Evolutionary conservation across 2,113 vertebrate species (phyloP), one percentile per base, ranked within the genome.

Genomic region (Muntiacus muntjak): DNA sequence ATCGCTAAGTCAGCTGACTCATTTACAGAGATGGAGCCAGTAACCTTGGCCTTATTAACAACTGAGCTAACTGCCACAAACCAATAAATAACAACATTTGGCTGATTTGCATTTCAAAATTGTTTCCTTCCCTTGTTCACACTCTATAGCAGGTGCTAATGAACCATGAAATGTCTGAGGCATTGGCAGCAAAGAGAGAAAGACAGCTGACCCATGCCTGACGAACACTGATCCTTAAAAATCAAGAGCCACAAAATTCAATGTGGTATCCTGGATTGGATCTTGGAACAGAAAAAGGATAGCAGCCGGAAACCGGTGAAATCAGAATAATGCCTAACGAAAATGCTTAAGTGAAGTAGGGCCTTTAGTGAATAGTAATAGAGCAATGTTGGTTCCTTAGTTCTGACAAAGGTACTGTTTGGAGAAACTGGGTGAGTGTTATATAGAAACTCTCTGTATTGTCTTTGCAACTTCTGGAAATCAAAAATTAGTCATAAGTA

Each of bases 21-120:
- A 78, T 85, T 94, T 87, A 90, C 47, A 57, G 81, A 92, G 87
- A 57, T 82, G 89, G 95, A 95, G 64, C 76, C 86, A 95, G 60
- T 98, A 96, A 97, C 96, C 94, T 96, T 97, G 97, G 95, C 82
- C 97, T 97, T 96, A 91, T 96, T 97, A 97, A 89, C 78, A 71
- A 94, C 89, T 23, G 54, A 98, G 94, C 60, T 88, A 86, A 94
- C 91, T 83, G 30, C 88, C 43, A 57, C 97, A 85, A 95, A 96
- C 43, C 60, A 97, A 95, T 96, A 97, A 96, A 95, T 97, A 94
- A 96, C 91, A 95, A 91, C 94, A 97, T 92, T 96, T 96, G 94
- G 82, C 67, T 98, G 81, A 97, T 98, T 94, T 97, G 95, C 97
- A 96, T 98, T 95, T 97, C 86, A 81, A 95, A 94, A 96, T 62